Base-by-base conservation (phyloP, 2,888 invertebrate genomes). In the Anthophora plumipes region DNA sequence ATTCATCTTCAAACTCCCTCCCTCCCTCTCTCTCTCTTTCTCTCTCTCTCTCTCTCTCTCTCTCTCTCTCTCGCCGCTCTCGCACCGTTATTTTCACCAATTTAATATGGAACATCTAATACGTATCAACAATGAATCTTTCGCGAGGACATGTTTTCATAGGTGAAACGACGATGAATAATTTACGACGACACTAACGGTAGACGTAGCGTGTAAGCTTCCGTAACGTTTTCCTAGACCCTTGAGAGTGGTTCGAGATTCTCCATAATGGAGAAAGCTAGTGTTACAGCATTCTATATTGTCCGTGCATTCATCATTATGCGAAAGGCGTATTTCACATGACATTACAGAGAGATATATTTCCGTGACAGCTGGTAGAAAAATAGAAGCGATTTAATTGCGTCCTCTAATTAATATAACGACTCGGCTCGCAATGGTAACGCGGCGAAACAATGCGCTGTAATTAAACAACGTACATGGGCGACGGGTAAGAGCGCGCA, bases 361-460 rank as follows among this genome's bases (percentile, higher is more conserved):
- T n/a, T n/a, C n/a, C 14, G 41, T 37, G 50, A 37, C 76, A 48
- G 41, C 61, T 52, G 61, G 50, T 12, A 25, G 68, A 68, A 69
- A 63, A 77, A 63, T 63, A 37, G 39, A 6, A 43, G 43, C 11
- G n/a, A 46, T 59, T 37, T 77, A 63, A 63, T 68, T 57, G 43
- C 41, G 20, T 59, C 64, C n/a, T 69, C 39, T 63, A 64, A 78
- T 77, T 77, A 77, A 55, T 52, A 20, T 1, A 64, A 78, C 17
- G 43, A 22, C 31, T 25, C 11, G 14, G 31, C 25, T 31, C 5
- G 17, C 43, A n/a, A n/a, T 11, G 68, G 31, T 20, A 46, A 37
- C 57, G n/a, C 14, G 12, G 0, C 20, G 52, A 43, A 63, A 37
- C 31, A 63, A 63, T 14, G 20, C 12, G 59, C 14, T 12, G 12